Evolutionary conservation across 2,113 vertebrate species (phyloP).

Genomic region (Talpa occidentalis): DNA sequence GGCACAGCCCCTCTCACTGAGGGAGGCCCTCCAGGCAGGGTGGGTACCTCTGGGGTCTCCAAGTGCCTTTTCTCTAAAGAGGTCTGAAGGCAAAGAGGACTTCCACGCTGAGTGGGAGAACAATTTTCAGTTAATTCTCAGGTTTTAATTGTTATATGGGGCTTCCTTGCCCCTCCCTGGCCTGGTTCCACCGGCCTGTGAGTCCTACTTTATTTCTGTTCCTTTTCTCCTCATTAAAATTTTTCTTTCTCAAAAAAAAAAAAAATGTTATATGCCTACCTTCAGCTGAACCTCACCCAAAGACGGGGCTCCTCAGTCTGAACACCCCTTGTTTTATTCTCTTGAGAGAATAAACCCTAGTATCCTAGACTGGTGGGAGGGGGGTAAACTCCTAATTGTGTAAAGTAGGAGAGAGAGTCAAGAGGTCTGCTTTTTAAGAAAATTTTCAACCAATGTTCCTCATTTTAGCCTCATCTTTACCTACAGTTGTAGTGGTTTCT

Average conservation of each 20-base stretch:
- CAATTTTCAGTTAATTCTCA: background rate
- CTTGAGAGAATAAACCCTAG: background rate
- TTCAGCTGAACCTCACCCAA: background rate
- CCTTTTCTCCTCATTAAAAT: no score
- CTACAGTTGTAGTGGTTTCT: background rate
- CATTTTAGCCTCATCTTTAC: background rate
- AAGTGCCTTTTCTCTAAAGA: background rate
- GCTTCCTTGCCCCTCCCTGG: no score
- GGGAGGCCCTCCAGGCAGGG: background rate
- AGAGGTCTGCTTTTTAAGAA: background rate
- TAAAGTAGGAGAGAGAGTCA: background rate
- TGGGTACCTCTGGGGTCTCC: rapidly evolving
- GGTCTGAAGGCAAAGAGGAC: background rate
- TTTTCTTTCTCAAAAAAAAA: no score
- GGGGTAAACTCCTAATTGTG: background rate
- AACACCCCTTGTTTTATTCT: background rate
- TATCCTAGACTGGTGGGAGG: background rate
- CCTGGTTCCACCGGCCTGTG: no score
- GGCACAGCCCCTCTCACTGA: background rate
- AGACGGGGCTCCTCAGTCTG: background rate
- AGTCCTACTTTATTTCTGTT: no score
- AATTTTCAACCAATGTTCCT: background rate
- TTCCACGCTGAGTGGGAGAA: background rate
- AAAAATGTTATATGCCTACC: background rate
- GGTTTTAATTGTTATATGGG: background rate